Evolutionary conservation across 2,797 vertebrate species (phyloP).

Genomic region (Peromyscus melanophrys): DNA sequence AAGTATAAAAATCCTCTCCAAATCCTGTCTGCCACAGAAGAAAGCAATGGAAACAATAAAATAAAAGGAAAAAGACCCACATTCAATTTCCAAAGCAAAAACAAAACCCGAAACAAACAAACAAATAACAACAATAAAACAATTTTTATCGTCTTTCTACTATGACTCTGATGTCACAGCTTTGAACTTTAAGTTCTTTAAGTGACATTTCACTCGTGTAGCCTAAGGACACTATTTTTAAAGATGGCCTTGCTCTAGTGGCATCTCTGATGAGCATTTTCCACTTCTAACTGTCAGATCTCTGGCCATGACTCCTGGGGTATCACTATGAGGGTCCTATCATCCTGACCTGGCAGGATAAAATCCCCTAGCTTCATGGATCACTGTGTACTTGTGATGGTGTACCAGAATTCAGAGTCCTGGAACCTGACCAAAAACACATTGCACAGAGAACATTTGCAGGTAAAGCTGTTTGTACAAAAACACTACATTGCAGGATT

Average conservation of each 20-base stretch:
- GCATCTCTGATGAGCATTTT: not conserved
- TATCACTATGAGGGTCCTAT: accelerated
- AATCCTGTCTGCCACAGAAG: not conserved
- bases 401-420: not conserved
- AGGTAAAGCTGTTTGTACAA: not conserved
- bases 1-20: not conserved
- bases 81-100: not conserved
- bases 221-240: not conserved
- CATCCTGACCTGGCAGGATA: not conserved
- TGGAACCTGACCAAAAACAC: not conserved
- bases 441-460: not conserved
- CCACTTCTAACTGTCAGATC: not conserved
- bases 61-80: not conserved
- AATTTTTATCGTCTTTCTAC: not conserved
- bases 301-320: not conserved
- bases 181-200: not conserved
- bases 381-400: not conserved
- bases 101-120: no score
- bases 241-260: not conserved
- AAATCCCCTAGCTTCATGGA: not conserved
- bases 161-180: not conserved
- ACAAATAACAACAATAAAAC: no score
- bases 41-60: not conserved
- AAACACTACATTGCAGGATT: not conserved
- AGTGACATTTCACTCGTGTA: not conserved